Percentiles rank a stretch among this genome's conserved stretches.
phyloP scores from a whole-genome alignment of 1,140 invertebrate genomes.

The Drosophila suzukii region DNA sequence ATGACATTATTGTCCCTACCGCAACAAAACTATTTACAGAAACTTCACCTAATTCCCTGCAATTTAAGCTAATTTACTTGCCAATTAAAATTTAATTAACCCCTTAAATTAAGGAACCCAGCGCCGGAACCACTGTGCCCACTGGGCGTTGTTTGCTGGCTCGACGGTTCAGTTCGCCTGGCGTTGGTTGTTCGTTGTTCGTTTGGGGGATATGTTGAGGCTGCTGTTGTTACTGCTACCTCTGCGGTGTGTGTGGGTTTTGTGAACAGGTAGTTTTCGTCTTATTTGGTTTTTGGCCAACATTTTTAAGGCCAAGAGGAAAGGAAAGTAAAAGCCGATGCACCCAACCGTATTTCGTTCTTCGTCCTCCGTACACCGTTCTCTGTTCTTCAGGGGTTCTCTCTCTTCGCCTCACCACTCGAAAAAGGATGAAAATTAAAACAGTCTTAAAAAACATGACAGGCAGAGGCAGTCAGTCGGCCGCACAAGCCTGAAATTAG shows the following conservation, averaged over 20 bases:
- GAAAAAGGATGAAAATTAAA: conserved; percentile 69
- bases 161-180: conserved; percentile 32
- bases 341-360: conserved; percentile 12
- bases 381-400: background rate
- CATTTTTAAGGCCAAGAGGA: conserved; percentile 60
- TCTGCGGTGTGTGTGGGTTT: conserved; percentile 70
- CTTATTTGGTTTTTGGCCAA: conserved; percentile 76
- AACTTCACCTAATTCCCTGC: conserved; percentile 1
- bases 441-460: conserved; percentile 81
- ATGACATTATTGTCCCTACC: background rate
- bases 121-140: conserved; percentile 35
- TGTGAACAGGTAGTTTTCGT: conserved; percentile 75
- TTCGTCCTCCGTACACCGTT: background rate
- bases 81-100: conserved; percentile 31
- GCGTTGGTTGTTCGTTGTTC: conserved; percentile 25
- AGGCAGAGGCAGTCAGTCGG: conserved; percentile 38
- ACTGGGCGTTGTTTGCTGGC: conserved; percentile 33
- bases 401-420: background rate
- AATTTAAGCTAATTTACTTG: conserved; percentile 26
- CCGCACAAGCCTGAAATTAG: conserved; percentile 75
- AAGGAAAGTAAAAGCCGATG: conserved; percentile 75
- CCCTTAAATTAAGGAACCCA: conserved; percentile 12
- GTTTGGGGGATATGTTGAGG: conserved; percentile 32
- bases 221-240: conserved; percentile 41
- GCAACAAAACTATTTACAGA: conserved; percentile 9